Evolutionary conservation across 2,888 invertebrate species (phyloP).

Genomic region (Laothoe populi): DNA sequence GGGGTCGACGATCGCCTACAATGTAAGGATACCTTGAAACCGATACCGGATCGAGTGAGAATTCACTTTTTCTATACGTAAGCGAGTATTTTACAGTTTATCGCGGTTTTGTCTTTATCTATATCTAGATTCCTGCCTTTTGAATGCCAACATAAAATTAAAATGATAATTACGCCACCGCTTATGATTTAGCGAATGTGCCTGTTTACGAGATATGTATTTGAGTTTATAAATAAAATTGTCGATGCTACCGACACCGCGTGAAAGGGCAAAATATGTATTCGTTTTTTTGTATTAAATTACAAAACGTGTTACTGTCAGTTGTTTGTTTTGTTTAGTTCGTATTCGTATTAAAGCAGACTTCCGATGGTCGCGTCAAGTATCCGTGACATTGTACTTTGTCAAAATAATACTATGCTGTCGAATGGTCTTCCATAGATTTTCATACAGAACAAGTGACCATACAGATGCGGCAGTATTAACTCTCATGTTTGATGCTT

Average conservation of each 20-base stretch:
- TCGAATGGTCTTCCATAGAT: no score
- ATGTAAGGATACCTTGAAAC: conserved; percentile 46
- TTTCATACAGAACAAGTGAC: no score
- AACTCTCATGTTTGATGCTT: no score
- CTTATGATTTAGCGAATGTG: conserved; percentile 16
- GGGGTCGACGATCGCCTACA: conserved; percentile 44
- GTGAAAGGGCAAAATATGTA: not conserved
- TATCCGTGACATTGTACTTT: no score
- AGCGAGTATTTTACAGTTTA: conserved; percentile 35
- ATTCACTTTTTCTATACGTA: conserved; percentile 39
- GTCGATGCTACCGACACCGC: not conserved
- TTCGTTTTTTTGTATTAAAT: conserved; percentile 1
- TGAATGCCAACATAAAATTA: conserved; percentile 29
- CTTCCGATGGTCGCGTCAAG: no score
- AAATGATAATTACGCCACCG: conserved; percentile 30
- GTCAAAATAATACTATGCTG: no score
- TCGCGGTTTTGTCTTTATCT: conserved; percentile 29
- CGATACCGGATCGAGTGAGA: conserved; percentile 36
- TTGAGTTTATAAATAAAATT: not conserved
- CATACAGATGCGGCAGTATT: no score
- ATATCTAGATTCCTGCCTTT: conserved; percentile 27
- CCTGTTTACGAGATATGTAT: not conserved
- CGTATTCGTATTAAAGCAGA: no score
- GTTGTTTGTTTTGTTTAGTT: not conserved
- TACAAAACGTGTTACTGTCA: not conserved